Evolutionary conservation across 2,797 vertebrate species (phyloP), one percentile per base, ranked within the genome.

Genomic region (Sylvia borin): DNA sequence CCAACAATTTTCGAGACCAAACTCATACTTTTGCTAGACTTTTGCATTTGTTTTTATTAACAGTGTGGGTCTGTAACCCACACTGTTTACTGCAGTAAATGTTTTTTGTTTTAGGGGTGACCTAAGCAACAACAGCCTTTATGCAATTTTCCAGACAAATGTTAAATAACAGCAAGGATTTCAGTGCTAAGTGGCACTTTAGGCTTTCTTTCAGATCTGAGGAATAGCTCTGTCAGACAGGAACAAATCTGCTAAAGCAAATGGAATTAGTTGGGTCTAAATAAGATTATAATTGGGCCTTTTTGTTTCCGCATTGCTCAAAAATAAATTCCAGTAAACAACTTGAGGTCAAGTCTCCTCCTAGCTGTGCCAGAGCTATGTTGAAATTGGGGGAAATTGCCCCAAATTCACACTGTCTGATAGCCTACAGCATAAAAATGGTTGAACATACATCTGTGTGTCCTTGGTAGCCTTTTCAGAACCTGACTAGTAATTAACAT

Each of bases 191-290:
- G n/a, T 85, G 68, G 57, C 7, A 13, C 65, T 92, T 88, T 2
- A 1, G 82, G 55, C 58, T 91, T 90, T 66, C 70, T 88, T 91
- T 85, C 58, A 51, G 40, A 81, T 90, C 51, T 73, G 58, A 42
- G 72, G 79, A 96, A 60, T 55, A 66, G 50, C 51, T 90, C 70
- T 91, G 57, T 88, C 82, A 90, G 68, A 68, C 75, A 90, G 75
- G 24, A 92, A n/a, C 54, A 90, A 86, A 91, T 84, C 64, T 91
- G 18, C 55, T 78, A 78, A 88, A 93, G 79, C 66, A 7, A 94
- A 27, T 53, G 58, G 79, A 94, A 88, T 95, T 95, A 90, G 58
- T 91, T 91, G 81, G 55, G 27, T 93, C 66, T 86, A 92, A 90
- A 91, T 91, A 91, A 91, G 87, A 72, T 89, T 93, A 73, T 94